Evolutionary conservation across 2,113 vertebrate genomes (phyloP).

Genomic region (Misgurnus anguillicaudatus): DNA sequence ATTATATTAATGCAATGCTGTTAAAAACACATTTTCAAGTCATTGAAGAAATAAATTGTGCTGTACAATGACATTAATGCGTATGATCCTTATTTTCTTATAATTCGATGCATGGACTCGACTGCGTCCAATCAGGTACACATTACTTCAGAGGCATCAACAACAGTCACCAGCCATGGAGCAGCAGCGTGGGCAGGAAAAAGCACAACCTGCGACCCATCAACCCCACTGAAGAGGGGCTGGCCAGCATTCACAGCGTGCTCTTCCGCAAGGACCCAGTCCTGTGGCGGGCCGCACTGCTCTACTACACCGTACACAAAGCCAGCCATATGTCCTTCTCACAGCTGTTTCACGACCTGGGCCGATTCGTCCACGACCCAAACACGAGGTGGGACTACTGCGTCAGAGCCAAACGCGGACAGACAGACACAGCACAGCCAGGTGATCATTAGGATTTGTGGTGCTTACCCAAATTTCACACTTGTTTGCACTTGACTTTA

Average conservation of each 20-base stretch:
- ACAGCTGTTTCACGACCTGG: slow-evolving; percentile 84
- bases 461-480: no score
- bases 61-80: no score
- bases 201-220: slow-evolving; percentile 83
- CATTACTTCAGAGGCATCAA: slow-evolving; percentile 93
- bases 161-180: slow-evolving; percentile 91
- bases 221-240: slow-evolving; percentile 93
- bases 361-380: slow-evolving; percentile 86
- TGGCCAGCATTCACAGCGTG: slow-evolving; percentile 93
- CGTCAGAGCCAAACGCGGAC: slow-evolving; percentile 92
- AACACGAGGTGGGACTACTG: slow-evolving; percentile 95
- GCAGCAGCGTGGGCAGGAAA: slow-evolving; percentile 76
- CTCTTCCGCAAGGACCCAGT: slow-evolving; percentile 89
- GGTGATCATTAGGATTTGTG: slow-evolving; percentile 65
- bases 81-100: no score
- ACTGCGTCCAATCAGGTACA: slow-evolving; percentile 75
- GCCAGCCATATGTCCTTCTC: slow-evolving; percentile 88
- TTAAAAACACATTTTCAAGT: no score
- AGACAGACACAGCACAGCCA: slow-evolving; percentile 85
- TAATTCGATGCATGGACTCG: not conserved
- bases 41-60: no score
- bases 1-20: no score
- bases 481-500: no score
- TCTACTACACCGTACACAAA: slow-evolving; percentile 91
- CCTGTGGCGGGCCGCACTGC: slow-evolving; percentile 91